Evolutionary conservation across 2,797 vertebrate genomes (phyloP), one percentile per base, ranked within the genome.

Genomic region (Eulemur rubriventer): DNA sequence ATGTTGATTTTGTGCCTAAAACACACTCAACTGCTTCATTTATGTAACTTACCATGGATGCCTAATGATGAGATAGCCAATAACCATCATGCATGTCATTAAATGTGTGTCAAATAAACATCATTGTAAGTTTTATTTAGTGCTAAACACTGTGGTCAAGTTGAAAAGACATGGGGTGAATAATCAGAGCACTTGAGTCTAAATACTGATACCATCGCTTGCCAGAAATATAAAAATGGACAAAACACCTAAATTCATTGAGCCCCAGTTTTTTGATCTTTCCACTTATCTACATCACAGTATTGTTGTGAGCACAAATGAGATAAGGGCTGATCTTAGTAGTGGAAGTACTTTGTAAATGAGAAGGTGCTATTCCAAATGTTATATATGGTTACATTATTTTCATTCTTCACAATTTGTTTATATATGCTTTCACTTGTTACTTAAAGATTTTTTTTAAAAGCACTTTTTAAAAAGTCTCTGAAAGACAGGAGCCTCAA

Each of bases 401-500:
- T 80, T 93, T 85, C 46, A 82, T 3, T 46, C 91, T 76, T 90
- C 26, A 75, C 35, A 52, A 50, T 41, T 82, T 70, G 38, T 57
- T 96, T 91, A 67, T 94, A 9, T 78, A 93, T 84, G 28, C 30
- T 10, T 52, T 18, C 35, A 89, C 33, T 96, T 63, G 59, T 59
- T 72, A 73, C 55, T 93, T 52, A 28, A 82, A 85, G 38, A 48
- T 24, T 8, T 67, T 67, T 57, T 59, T 28, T 5, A 67, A 67
- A 67, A 96, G 93, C 38, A 94, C 93, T 33, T 69, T 92, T 72
- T 8, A 10, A 67, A 91, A 96, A 93, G 89, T 91, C 41, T 55
- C 63, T 86, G 79, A 97, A 98, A 97, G 89, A 81, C 38, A 89
- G 91, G 57, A 95, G 67, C 88, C 80, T 72, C 87, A 67, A 88